Evolutionary conservation across 2,888 invertebrate genomes (phyloP).

Genomic region (Troides oblongomaculatus): DNA sequence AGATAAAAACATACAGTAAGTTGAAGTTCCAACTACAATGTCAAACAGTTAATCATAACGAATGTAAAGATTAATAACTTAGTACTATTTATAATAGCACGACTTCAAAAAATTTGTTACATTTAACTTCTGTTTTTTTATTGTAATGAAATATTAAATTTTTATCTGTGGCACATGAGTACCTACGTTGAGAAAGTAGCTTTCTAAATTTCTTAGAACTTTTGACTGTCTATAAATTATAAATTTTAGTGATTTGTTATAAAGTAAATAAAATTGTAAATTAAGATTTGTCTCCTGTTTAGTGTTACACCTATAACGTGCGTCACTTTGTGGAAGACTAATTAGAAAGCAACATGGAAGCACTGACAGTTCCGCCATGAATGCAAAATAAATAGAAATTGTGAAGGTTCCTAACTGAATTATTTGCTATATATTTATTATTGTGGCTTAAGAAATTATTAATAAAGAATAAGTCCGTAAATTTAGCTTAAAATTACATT

Average conservation of each 20-base stretch:
- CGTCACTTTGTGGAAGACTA: constrained; percentile 35
- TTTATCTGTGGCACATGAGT: constrained; percentile 31
- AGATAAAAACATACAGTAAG: no score
- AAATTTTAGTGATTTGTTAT: constrained; percentile 31
- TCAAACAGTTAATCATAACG: not conserved
- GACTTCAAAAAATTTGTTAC: not conserved
- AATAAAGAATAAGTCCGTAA: not conserved
- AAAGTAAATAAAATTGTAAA: constrained; percentile 20
- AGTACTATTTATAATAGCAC: not conserved
- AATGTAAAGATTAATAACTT: not conserved
- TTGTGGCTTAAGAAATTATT: constrained; percentile 1
- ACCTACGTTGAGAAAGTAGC: constrained; percentile 65
- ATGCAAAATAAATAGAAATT: constrained; percentile 81
- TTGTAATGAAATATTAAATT: constrained; percentile 8
- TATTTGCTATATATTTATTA: constrained; percentile 26
- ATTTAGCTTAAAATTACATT: not conserved
- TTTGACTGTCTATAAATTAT: constrained; percentile 42
- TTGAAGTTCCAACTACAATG: no score
- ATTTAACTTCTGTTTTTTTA: not conserved
- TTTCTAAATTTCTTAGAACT: constrained; percentile 65
- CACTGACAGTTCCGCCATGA: constrained; percentile 81
- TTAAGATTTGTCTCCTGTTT: constrained; percentile 32
- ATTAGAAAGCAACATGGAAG: constrained; percentile 80
- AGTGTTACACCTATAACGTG: constrained; percentile 33
- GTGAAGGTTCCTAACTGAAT: constrained; percentile 56